Percentiles rank a stretch among this genome's conserved stretches.
phyloP scores from a whole-genome alignment of 2,113 vertebrate genomes.

The Raja brachyura region DNA sequence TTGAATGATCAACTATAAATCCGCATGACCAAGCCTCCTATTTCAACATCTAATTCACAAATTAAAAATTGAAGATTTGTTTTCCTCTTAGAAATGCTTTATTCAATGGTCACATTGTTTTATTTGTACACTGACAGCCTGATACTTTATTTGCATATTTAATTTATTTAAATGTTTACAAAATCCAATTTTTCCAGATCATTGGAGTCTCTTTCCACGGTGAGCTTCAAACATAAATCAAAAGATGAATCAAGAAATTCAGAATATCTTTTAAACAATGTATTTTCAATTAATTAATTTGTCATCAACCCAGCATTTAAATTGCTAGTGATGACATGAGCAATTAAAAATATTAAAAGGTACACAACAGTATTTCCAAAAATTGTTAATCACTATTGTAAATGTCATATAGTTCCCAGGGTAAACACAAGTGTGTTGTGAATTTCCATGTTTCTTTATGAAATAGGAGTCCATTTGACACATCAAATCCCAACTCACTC shows the following conservation, averaged over 20 bases:
- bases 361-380: background rate
- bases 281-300: background rate
- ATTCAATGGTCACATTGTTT: no score
- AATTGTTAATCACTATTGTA: background rate
- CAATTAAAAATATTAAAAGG: background rate
- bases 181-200: no score
- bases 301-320: background rate
- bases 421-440: background rate
- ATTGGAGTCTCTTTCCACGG: no score
- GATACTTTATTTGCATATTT: no score
- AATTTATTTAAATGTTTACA: no score
- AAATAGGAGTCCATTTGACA: no score
- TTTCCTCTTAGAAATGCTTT: no score
- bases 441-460: background rate
- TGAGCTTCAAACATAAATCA: no score
- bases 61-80: no score
- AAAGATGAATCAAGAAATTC: background rate
- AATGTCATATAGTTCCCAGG: background rate
- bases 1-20: background rate
- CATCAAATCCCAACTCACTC: no score
- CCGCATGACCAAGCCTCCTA: background rate
- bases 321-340: background rate
- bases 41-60: background rate
- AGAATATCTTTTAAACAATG: background rate
- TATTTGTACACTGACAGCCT: no score